phyloP scores from a whole-genome alignment of 2,888 invertebrate species.

The Campoplex nolae region DNA sequence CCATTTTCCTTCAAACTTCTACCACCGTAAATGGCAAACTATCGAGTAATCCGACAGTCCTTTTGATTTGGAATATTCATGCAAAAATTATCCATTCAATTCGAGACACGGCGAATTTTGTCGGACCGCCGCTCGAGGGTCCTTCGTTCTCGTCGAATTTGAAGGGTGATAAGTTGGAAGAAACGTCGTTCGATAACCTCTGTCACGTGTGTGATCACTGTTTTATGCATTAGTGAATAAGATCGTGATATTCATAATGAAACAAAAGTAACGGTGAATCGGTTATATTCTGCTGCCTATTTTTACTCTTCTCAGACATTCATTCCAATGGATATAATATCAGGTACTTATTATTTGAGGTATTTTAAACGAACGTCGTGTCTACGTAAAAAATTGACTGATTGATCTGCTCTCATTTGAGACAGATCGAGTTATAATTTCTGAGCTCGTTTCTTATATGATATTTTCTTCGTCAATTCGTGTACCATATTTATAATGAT shows the following conservation, averaged over 20 bases:
- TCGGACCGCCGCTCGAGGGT: not conserved
- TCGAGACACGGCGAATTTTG: not conserved
- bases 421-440: slow-evolving; percentile 22
- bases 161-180: not conserved
- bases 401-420: not conserved
- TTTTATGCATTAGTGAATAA: not conserved
- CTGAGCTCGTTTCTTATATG: slow-evolving; percentile 7
- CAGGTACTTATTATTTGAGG: not conserved
- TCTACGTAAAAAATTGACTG: not conserved
- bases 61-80: not conserved
- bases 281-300: not conserved
- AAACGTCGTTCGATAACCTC: not conserved
- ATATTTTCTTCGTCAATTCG: not conserved
- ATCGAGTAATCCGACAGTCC: not conserved
- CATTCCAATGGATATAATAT: not conserved
- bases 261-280: not conserved
- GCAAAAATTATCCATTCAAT: not conserved
- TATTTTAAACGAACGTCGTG: not conserved
- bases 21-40: not conserved
- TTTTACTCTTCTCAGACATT: slow-evolving; percentile 30
- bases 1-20: not conserved
- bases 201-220: not conserved
- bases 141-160: not conserved
- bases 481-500: not conserved
- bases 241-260: not conserved